A percentile compares a stretch with the other conserved stretches of the same genome.
phyloP scores from a whole-genome alignment of 2,113 vertebrate genomes.

The Poecilia latipinna region DNA sequence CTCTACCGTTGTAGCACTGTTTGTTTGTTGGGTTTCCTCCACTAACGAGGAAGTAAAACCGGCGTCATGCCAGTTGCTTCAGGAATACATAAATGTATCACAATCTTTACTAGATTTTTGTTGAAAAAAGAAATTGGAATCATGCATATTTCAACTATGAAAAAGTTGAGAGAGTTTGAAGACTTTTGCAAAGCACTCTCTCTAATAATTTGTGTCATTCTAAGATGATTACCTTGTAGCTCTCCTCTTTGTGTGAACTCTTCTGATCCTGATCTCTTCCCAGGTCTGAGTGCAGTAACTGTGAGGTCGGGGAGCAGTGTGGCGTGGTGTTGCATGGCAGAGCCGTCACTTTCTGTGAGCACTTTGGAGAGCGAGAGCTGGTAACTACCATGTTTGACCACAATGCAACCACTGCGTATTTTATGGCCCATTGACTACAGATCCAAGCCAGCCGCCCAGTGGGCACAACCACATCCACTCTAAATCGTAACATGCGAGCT shows the following conservation, averaged over 20 bases:
- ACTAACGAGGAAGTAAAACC: too few relatives aligned
- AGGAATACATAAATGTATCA: too few relatives aligned
- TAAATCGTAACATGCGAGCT: slow-evolving; percentile 18
- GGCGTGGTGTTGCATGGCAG: slow-evolving; percentile 91
- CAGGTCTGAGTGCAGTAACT: slow-evolving; percentile 92
- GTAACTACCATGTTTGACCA: slow-evolving; percentile 79
- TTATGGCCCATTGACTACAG: slow-evolving; percentile 36
- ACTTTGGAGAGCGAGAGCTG: slow-evolving; percentile 91
- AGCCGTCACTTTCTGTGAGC: slow-evolving; percentile 93
- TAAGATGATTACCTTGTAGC: neutral
- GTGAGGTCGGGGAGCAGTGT: slow-evolving; percentile 90
- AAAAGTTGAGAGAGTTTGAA: neutral
- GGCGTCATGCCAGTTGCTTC: too few relatives aligned
- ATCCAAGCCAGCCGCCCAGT: slow-evolving; percentile 34
- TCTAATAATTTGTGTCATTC: neutral
- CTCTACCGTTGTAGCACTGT: too few relatives aligned
- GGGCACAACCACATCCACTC: slow-evolving; percentile 37
- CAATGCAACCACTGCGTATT: slow-evolving; percentile 46
- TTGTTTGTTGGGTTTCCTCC: too few relatives aligned
- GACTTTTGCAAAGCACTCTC: neutral
- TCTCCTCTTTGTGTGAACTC: neutral
- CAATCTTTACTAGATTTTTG: too few relatives aligned
- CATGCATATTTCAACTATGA: too few relatives aligned
- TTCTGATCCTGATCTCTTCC: slow-evolving; percentile 9
- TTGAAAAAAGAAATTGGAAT: too few relatives aligned